A percentile compares a stretch with the other conserved stretches of the same genome.
These are phyloP conservation scores for Chloroclystis v-ata DNA, from an alignment of 2,888 invertebrate species.

Conservation along the genomic window DNA sequence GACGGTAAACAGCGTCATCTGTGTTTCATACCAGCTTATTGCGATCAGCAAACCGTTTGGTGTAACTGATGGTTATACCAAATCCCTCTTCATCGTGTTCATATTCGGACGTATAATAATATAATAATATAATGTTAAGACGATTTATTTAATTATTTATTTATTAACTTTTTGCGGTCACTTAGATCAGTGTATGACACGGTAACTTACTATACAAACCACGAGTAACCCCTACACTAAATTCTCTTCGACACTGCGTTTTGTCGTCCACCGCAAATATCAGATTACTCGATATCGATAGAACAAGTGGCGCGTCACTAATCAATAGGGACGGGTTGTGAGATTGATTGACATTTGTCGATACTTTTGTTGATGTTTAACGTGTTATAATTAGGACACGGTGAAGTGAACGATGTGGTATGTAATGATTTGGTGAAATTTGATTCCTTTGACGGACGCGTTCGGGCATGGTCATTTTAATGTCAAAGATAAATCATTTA, in stretches of 20 bases:
- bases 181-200: too few species aligned
- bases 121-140: too few species aligned
- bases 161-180: too few species aligned
- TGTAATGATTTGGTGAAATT: conserved; percentile 39
- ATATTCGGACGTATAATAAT: too few species aligned
- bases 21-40: too few species aligned
- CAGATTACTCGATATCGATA: conserved; percentile 49
- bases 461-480: background rate
- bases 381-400: conserved; percentile 52
- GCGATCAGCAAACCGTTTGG: too few species aligned
- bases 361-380: conserved; percentile 51
- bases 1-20: too few species aligned
- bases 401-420: conserved; percentile 44
- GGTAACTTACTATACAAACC: conserved; percentile 16
- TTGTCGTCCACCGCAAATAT: conserved; percentile 63
- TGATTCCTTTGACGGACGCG: conserved; percentile 17
- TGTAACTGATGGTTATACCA: too few species aligned
- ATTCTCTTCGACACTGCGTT: conserved; percentile 52
- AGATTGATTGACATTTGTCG: conserved; percentile 62
- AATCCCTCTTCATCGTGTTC: too few species aligned
- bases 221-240: conserved; percentile 32
- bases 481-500: too few species aligned
- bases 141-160: too few species aligned
- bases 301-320: conserved; percentile 60
- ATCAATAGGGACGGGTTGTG: conserved; percentile 58